These are phyloP conservation scores for Callaeas wilsoni DNA, from an alignment of 2,113 vertebrate species.

Conservation along the genomic window DNA sequence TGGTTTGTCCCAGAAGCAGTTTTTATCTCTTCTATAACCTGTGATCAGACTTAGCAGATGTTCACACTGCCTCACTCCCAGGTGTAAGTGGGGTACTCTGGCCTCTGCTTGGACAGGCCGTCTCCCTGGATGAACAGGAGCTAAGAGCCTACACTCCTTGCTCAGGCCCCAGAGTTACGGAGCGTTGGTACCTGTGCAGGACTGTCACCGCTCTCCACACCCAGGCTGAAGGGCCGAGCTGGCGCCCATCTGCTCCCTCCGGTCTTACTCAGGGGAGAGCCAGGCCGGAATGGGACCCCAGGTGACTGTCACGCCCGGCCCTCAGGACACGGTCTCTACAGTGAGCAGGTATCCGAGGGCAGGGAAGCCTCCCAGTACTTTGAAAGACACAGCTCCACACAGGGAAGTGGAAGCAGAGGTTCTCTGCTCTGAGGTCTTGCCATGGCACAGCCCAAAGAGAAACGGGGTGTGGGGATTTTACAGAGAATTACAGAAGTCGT, in stretches of 20 bases:
- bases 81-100: neutral
- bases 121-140: neutral
- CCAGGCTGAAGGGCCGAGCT: neutral
- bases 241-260: neutral
- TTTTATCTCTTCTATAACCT: neutral
- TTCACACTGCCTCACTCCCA: neutral
- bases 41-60: neutral
- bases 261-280: neutral
- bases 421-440: neutral
- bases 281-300: neutral
- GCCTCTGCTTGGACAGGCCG: neutral
- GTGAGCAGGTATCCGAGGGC: neutral
- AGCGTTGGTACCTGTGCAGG: neutral
- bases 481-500: neutral
- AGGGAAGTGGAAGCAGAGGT: neutral
- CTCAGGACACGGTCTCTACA: neutral
- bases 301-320: neutral
- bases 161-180: rapidly evolving
- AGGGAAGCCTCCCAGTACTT: neutral
- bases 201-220: neutral
- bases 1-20: neutral
- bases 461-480: neutral
- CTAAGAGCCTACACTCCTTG: neutral
- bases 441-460: neutral
- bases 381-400: neutral